Percentiles rank a stretch among this genome's conserved stretches.
Conservation (phyloP, 2,888 invertebrate species). For the Eretmocerus hayati region DNA sequence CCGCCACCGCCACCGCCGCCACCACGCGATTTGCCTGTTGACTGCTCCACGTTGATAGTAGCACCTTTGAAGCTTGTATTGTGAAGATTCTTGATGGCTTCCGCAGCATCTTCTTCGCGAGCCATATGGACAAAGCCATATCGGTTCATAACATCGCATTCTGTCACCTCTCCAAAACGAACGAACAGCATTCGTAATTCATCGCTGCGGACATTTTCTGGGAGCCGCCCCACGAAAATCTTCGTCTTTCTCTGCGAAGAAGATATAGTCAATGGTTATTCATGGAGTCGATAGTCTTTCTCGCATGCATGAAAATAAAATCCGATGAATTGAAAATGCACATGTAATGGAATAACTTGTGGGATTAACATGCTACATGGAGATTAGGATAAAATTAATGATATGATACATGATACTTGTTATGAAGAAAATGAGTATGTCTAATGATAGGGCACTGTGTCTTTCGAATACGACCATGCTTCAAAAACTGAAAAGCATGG, state of each 20-base stretch:
- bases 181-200: slow-evolving; percentile 78
- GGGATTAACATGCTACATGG: too few species aligned
- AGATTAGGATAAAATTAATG: too few species aligned
- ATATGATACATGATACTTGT: too few species aligned
- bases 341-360: too few species aligned
- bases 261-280: background rate
- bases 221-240: slow-evolving; percentile 90
- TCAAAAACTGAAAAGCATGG: slow-evolving; percentile 30
- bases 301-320: too few species aligned
- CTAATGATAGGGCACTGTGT: too few species aligned
- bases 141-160: slow-evolving; percentile 90
- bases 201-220: slow-evolving; percentile 74
- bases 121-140: slow-evolving; percentile 93
- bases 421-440: too few species aligned
- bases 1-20: slow-evolving; percentile 51
- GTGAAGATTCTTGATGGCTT: slow-evolving; percentile 74
- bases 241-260: slow-evolving; percentile 61
- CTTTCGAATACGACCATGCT: slow-evolving; percentile 39
- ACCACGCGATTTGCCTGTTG: slow-evolving; percentile 67
- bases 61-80: slow-evolving; percentile 78
- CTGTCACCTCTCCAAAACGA: slow-evolving; percentile 79
- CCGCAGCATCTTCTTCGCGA: slow-evolving; percentile 71
- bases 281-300: background rate
- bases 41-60: slow-evolving; percentile 77
- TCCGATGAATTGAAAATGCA: too few species aligned